Percentiles rank a stretch among this genome's conserved stretches.
phyloP scores from a whole-genome alignment of 2,113 vertebrate genomes.

The Gnathonemus echidnorhynchus region DNA sequence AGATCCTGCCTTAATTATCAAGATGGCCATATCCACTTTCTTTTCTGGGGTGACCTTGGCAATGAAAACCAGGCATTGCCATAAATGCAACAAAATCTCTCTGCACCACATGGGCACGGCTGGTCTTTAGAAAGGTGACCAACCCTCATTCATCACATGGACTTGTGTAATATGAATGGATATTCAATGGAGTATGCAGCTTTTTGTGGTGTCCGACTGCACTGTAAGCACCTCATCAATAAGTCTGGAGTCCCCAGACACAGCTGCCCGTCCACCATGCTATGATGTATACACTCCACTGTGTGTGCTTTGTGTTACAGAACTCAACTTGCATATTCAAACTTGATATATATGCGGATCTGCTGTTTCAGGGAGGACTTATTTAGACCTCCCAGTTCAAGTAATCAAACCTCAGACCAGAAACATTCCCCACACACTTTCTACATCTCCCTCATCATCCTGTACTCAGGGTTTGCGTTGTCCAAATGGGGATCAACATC shows the following conservation, averaged over 20 bases:
- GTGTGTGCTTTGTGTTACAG: neutral
- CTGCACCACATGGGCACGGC: neutral
- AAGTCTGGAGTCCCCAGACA: neutral
- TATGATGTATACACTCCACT: neutral
- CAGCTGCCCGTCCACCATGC: neutral
- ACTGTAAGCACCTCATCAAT: neutral
- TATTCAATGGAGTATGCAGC: too few species aligned
- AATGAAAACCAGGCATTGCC: neutral
- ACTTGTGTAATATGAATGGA: neutral
- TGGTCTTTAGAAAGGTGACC: neutral
- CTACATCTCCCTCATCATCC: neutral
- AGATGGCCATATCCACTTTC: neutral
- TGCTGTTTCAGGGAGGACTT: neutral
- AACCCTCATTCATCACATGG: conserved; percentile 9
- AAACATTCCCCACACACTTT: neutral
- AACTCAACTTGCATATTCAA: neutral
- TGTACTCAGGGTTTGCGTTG: neutral
- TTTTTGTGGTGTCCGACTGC: neutral
- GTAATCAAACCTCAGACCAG: neutral
- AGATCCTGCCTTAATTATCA: neutral
- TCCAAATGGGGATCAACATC: neutral
- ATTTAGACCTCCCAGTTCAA: neutral
- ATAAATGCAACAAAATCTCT: neutral
- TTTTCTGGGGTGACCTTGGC: neutral
- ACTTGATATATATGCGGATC: neutral